A percentile compares a stretch with the other conserved stretches of the same genome.
Conservation (phyloP, 2,797 vertebrate genomes). For the Okamejei kenojei region DNA sequence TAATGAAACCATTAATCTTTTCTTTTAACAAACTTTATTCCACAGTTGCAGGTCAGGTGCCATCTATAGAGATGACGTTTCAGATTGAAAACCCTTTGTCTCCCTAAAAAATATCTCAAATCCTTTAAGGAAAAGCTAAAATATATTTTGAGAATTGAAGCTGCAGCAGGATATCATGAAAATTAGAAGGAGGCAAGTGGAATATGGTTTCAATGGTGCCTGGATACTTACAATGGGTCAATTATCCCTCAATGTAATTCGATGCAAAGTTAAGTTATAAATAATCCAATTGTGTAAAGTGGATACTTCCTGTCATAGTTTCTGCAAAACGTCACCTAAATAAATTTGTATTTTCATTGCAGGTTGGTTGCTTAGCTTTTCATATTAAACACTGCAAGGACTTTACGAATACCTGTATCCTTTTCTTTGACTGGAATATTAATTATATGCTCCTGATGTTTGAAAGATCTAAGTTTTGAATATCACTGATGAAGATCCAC, state of each 20-base stretch:
- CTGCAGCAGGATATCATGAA: too few relatives aligned
- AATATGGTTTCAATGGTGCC: too few relatives aligned
- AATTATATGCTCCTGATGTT: background rate
- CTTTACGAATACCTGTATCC: conserved; percentile 42
- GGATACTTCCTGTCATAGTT: background rate
- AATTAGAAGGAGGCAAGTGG: too few relatives aligned
- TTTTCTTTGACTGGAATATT: conserved; percentile 5
- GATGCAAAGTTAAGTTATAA: background rate
- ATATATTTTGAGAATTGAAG: too few relatives aligned
- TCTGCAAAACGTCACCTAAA: background rate
- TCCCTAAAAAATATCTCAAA: too few relatives aligned
- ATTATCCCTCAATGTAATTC: background rate
- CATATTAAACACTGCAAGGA: conserved; percentile 41
- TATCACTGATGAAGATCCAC: background rate
- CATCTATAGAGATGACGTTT: too few relatives aligned
- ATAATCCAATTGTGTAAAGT: background rate
- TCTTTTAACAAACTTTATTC: too few relatives aligned
- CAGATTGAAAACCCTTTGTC: too few relatives aligned
- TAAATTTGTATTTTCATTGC: conserved; percentile 23
- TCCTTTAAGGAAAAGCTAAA: too few relatives aligned
- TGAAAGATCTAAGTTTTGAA: background rate
- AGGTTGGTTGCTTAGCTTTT: conserved; percentile 39
- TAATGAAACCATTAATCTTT: too few relatives aligned
- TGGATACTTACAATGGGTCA: too few relatives aligned
- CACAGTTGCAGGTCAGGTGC: too few relatives aligned